These are phyloP conservation scores for Ceyx erithaca DNA, from an alignment of 2,797 vertebrate genomes.

Conservation along the genomic window DNA sequence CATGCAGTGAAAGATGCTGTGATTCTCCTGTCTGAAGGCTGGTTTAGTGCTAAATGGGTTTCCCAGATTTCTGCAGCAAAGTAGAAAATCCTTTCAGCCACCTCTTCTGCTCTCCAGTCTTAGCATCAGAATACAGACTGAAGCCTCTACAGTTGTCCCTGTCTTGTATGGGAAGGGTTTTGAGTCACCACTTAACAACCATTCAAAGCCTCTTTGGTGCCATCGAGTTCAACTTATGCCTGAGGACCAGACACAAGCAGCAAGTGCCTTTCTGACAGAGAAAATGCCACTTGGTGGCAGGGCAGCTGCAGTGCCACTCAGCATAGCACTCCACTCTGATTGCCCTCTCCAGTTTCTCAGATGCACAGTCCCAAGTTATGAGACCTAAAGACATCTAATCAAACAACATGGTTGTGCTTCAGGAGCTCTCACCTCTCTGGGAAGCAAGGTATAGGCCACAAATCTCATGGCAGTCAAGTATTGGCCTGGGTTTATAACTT, in stretches of 20 bases:
- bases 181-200: background rate
- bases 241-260: background rate
- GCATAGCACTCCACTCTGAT: background rate
- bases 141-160: background rate
- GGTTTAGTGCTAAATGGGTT: background rate
- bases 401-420: background rate
- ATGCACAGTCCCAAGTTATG: background rate
- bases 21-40: background rate
- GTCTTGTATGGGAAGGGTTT: background rate
- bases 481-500: background rate
- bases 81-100: background rate
- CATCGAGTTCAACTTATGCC: background rate
- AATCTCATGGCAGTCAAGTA: background rate
- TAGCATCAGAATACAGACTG: background rate
- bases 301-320: background rate
- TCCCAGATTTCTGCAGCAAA: background rate
- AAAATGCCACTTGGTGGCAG: background rate
- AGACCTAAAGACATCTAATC: background rate
- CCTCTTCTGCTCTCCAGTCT: background rate
- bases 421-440: background rate
- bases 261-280: background rate
- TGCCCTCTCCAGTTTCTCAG: background rate
- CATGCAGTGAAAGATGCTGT: background rate
- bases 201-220: background rate
- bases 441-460: background rate